A percentile compares a stretch with the other conserved stretches of the same genome.
phyloP scores from a whole-genome alignment of 2,888 invertebrate genomes.

The Agapetus fuscipes region DNA sequence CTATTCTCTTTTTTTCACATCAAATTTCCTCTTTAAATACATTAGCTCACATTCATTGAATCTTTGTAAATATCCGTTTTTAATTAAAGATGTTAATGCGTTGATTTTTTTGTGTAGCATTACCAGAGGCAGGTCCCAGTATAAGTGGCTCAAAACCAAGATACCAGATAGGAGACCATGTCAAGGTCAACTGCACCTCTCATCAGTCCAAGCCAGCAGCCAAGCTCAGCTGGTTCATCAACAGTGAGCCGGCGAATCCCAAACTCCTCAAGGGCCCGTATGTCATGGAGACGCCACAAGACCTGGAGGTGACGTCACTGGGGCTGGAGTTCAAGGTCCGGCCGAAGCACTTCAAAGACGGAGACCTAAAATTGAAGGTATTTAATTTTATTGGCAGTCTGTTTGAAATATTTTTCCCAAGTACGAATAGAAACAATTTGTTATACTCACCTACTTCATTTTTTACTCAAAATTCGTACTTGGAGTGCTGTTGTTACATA shows the following conservation, averaged over 20 bases:
- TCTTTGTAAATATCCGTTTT: no score
- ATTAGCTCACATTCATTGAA: no score
- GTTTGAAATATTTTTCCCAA: no score
- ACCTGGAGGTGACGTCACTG: conserved; percentile 68
- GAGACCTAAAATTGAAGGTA: conserved; percentile 78
- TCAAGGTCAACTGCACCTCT: conserved; percentile 78
- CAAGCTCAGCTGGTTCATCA: conserved; percentile 77
- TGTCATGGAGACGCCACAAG: conserved; percentile 43
- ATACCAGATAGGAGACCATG: conserved; percentile 73
- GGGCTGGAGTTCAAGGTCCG: conserved; percentile 74
- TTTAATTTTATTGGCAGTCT: conserved; percentile 22
- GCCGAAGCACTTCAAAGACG: conserved; percentile 70
- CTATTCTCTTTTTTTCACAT: no score
- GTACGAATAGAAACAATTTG: no score
- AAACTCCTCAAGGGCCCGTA: conserved; percentile 41
- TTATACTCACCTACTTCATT: no score
- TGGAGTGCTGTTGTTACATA: no score
- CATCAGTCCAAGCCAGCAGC: conserved; percentile 75
- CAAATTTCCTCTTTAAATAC: no score
- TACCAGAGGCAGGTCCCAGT: conserved; percentile 73
- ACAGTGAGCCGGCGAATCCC: conserved; percentile 63
- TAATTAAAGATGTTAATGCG: no score
- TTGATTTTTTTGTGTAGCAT: conserved; percentile 50
- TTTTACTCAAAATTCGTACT: no score
- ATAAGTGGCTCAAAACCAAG: conserved; percentile 71